Conservation (phyloP, 2,888 invertebrate genomes). For the Tyria jacobaeae region DNA sequence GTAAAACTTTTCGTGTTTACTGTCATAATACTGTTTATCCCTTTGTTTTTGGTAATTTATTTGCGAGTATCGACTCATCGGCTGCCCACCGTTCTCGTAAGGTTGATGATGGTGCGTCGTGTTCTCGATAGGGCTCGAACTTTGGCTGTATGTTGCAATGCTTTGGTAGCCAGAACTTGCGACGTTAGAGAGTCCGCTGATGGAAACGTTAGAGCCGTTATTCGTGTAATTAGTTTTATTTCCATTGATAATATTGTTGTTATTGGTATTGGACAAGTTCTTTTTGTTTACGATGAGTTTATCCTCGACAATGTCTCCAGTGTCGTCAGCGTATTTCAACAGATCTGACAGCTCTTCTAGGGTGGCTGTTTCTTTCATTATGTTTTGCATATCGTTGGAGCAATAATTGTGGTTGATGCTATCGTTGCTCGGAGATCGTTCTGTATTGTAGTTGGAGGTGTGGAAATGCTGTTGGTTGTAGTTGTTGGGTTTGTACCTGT, state of each 20-base stretch:
- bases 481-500: conserved; percentile 81
- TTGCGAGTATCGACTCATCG: conserved; percentile 81
- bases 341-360: conserved; percentile 91
- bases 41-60: conserved; percentile 84
- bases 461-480: conserved; percentile 78
- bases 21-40: conserved; percentile 82
- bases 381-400: conserved; percentile 77
- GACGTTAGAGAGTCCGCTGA: conserved; percentile 91
- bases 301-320: conserved; percentile 84
- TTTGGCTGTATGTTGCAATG: conserved; percentile 95
- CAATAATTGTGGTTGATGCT: conserved; percentile 81
- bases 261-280: conserved; percentile 77
- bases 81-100: conserved; percentile 81
- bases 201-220: conserved; percentile 92
- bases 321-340: conserved; percentile 91
- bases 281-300: conserved; percentile 82
- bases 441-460: conserved; percentile 77
- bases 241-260: conserved; percentile 78
- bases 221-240: conserved; percentile 83
- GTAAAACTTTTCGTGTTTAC: conserved; percentile 82
- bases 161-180: conserved; percentile 96
- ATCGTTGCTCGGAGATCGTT: conserved; percentile 79
- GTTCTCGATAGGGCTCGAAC: conserved; percentile 93
- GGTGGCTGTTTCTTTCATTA: conserved; percentile 86
- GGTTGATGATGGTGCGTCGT: conserved; percentile 79